Base-by-base conservation (phyloP, 1,140 invertebrate genomes). In the Camponotus floridanus region DNA sequence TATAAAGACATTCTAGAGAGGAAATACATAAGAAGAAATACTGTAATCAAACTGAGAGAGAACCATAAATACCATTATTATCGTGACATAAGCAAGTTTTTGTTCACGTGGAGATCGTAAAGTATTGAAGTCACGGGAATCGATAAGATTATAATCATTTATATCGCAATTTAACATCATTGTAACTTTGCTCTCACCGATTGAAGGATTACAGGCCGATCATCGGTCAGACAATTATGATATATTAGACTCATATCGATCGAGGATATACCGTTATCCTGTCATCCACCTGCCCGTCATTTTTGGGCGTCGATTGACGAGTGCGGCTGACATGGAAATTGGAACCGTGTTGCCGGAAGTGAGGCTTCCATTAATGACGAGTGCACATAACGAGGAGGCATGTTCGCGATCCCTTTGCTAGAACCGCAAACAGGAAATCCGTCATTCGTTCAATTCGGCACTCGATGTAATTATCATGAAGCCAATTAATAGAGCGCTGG, bases 261-360 rank as follows among this genome's bases (percentile, higher is more conserved):
- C 67, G 51, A 57, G 15, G 42, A 65, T 89, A 70, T 70, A 76
- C 76, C 86, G 85, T 88, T 88, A 83, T 42, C n/a, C 65, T n/a
- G 31, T 31, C 36, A 51, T 59, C 57, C 68, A 86, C 21, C 61
- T 61, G 45, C 65, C 6, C 51, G 36, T 59, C 59, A 80, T 57
- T 90, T 88, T 80, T 86, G 73, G 48, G 21, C 18, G 21, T 70
- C 11, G 61, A 18, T 79, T 57, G 62, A 85, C 51, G 86, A 73
- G 5, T 33, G 48, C 36, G 67, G 42, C 62, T 39, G 45, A 48
- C 78, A 86, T 85, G 79, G 79, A 88, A 88, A 90, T 88, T 87
- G 89, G 80, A 90, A 90, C 89, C 85, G 64, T 88, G 89, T 87
- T 79, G 68, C 36, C 76, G 87, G 89, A 90, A 88, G 87, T 74